Conservation (phyloP, 2,888 invertebrate genomes). For the Tachystola acroxantha region DNA sequence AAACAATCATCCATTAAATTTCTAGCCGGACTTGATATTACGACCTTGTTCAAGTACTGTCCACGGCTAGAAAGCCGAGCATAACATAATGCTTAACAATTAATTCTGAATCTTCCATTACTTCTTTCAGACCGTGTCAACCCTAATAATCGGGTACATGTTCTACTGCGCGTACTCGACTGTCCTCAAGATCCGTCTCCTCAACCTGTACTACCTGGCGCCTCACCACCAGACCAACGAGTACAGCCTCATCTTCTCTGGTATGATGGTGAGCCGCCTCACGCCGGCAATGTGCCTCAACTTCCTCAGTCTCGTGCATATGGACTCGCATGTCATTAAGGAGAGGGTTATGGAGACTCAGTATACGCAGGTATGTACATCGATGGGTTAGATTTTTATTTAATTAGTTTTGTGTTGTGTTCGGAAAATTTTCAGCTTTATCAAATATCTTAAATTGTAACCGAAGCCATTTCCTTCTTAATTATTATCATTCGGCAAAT, state of each 20-base stretch:
- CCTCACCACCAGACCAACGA: constrained; percentile 99
- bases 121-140: constrained; percentile 90
- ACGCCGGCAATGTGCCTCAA: constrained; percentile 99
- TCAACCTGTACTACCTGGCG: constrained; percentile 98
- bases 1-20: too few relatives aligned
- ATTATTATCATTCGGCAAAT: too few relatives aligned
- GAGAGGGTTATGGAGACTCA: constrained; percentile 90
- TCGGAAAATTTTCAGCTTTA: too few relatives aligned
- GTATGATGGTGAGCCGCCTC: constrained; percentile 97
- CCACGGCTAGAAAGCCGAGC: too few relatives aligned
- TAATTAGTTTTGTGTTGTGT: too few relatives aligned
- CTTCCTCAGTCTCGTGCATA: constrained; percentile 97
- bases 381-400: too few relatives aligned
- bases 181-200: constrained; percentile 95
- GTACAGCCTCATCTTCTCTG: constrained; percentile 98
- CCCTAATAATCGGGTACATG: constrained; percentile 94
- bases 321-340: constrained; percentile 96
- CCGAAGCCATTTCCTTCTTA: too few relatives aligned
- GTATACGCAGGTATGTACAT: constrained; percentile 89
- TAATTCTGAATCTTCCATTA: too few relatives aligned
- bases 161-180: constrained; percentile 99
- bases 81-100: too few relatives aligned
- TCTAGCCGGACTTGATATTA: too few relatives aligned
- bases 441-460: too few relatives aligned
- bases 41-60: too few relatives aligned